Percentiles rank a stretch among this genome's conserved stretches.
Conservation (phyloP, 2,797 vertebrate genomes). For the Galago senegalensis region DNA sequence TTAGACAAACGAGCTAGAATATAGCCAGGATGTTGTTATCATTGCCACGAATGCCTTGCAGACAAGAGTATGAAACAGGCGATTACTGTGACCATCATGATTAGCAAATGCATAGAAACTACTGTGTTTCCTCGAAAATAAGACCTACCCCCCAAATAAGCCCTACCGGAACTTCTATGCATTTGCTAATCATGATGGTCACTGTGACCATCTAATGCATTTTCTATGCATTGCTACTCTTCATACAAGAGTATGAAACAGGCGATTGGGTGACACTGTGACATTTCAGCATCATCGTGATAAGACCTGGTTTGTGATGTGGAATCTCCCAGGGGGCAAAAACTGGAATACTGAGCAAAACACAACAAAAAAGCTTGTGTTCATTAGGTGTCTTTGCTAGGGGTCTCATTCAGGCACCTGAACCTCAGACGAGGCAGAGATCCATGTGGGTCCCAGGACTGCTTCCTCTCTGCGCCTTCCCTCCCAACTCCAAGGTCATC, state of each 20-base stretch:
- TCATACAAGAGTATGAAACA: not conserved
- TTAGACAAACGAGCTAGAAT: not conserved
- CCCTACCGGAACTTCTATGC: no score
- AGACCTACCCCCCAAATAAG: no score
- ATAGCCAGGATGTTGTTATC: fast-evolving
- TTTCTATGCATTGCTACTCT: no score
- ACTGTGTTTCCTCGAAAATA: no score
- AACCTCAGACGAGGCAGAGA: not conserved
- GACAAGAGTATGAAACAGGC: fast-evolving
- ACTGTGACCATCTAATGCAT: no score
- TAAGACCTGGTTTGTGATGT: not conserved
- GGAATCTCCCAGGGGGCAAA: not conserved
- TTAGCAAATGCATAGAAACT: no score
- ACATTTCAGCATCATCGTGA: not conserved
- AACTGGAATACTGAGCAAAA: fast-evolving
- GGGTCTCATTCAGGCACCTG: not conserved
- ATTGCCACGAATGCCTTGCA: not conserved
- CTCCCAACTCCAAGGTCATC: not conserved
- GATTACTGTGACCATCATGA: no score
- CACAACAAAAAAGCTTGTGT: not conserved
- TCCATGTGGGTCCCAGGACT: not conserved
- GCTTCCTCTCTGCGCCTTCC: not conserved
- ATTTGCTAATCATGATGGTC: no score
- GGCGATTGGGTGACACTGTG: not conserved
- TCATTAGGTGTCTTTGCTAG: not conserved